Base-by-base conservation (phyloP, 2,797 vertebrate genomes). In the Rhinogobio ventralis region DNA sequence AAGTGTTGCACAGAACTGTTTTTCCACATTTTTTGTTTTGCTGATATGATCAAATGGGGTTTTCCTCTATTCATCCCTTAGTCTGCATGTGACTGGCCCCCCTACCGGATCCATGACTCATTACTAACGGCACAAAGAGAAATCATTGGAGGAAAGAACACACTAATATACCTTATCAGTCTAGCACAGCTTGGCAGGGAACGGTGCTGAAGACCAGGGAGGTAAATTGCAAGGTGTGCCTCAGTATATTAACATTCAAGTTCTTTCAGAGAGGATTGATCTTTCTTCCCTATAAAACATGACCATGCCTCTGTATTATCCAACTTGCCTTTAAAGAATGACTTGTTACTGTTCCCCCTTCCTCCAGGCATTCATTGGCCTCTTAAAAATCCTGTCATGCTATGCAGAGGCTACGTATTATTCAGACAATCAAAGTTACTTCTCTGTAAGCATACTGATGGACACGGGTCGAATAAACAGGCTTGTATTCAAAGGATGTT, bases 81-180 rank as follows among this genome's bases (percentile, higher is more conserved):
- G 91, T 92, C 88, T 88, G 85, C 81, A 89, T 90, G 85, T 83
- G 79, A 85, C 85, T 89, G 89, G 84, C 89, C 85, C 90, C 86
- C 88, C 74, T 85, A 84, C 86, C 78, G 85, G 90, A 93, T 93
- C 89, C 78, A 88, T 90, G 90, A 92, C 90, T 92, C 92, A 92
- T 92, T 93, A 91, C 90, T 87, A 87, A 91, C 86, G 91, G 87
- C 91, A 86, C 88, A 90, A 90, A 92, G 88, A 92, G 89, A 91
- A 93, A 90, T 91, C 91, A 91, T 89, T 91, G 92, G 89, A 91
- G 87, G 89, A 91, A 89, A 91, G 85, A 91, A 86, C 90, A 89
- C 87, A 87, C 90, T 93, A 92, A 93, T 93, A 91, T 91, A 91
- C 76, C 87, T 93, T 94, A 94, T 94, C 93, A 92, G 92, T 88